Conservation (phyloP, 2,888 invertebrate genomes). For the Conops quadrifasciatus region DNA sequence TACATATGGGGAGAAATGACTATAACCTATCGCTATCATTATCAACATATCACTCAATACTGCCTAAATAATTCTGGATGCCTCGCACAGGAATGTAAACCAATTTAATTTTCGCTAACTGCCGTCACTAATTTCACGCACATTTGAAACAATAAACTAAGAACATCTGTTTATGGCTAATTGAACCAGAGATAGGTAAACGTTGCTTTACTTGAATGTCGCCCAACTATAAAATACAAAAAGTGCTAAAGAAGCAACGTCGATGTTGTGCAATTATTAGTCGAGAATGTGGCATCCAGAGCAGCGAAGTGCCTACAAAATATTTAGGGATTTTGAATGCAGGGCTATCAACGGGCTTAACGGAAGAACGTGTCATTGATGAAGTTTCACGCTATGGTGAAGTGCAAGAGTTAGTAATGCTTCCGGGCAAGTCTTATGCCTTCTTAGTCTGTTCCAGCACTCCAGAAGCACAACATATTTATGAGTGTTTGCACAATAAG, state of each 20-base stretch:
- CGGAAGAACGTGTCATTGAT: conserved; percentile 71
- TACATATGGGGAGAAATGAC: too few species aligned
- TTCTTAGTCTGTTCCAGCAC: conserved; percentile 72
- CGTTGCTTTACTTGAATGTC: too few species aligned
- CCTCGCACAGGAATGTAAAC: too few species aligned
- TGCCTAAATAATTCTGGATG: too few species aligned
- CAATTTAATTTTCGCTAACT: too few species aligned
- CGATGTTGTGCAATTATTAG: conserved; percentile 65
- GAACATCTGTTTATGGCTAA: too few species aligned
- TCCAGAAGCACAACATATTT: conserved; percentile 69
- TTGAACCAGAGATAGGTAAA: too few species aligned
- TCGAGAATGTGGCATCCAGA: conserved; percentile 63
- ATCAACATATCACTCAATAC: too few species aligned
- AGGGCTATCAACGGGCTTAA: conserved; percentile 83
- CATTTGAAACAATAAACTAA: too few species aligned
- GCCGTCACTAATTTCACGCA: too few species aligned
- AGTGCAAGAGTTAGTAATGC: conserved; percentile 73
- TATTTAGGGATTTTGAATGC: conserved; percentile 79
- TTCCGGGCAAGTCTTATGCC: conserved; percentile 83
- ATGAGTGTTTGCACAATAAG: conserved; percentile 70
- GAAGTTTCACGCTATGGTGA: conserved; percentile 68
- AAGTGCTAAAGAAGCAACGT: conserved; percentile 65
- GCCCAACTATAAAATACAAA: conserved; percentile 52
- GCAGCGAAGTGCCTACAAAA: conserved; percentile 60
- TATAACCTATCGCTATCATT: too few species aligned